These are phyloP conservation scores for Enhydra lutris DNA, from an alignment of 2,113 vertebrate genomes.

Conservation along the genomic window DNA sequence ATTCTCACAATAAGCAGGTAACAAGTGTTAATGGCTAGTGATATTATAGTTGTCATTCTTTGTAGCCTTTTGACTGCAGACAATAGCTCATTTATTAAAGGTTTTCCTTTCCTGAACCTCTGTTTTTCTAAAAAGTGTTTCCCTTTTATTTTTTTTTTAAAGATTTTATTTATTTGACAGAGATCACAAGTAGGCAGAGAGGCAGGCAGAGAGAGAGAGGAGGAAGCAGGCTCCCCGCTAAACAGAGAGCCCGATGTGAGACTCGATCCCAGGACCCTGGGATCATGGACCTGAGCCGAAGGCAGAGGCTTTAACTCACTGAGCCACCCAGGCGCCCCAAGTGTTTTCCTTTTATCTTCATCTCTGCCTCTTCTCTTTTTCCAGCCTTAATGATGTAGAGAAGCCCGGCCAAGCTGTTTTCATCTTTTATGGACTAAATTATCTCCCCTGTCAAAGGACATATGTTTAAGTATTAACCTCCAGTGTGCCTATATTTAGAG, in stretches of 20 bases:
- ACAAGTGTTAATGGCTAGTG: not conserved
- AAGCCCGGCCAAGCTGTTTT: not conserved
- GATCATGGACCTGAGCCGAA: too few species aligned
- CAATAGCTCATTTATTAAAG: not conserved
- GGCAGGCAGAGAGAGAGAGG: too few species aligned
- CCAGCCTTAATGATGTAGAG: not conserved
- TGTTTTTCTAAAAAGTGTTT: not conserved
- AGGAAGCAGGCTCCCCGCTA: too few species aligned
- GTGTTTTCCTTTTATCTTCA: not conserved
- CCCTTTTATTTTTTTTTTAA: too few species aligned
- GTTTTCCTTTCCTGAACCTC: not conserved
- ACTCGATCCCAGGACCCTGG: too few species aligned
- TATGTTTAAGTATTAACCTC: not conserved
- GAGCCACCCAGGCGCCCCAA: too few species aligned
- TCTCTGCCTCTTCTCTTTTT: not conserved
- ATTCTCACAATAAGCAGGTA: not conserved
- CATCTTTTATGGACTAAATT: not conserved
- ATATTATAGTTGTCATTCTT: not conserved
- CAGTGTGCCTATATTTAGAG: not conserved
- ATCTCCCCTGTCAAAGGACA: not conserved
- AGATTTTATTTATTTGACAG: too few species aligned
- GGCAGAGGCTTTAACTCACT: too few species aligned
- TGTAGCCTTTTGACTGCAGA: not conserved
- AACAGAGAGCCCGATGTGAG: too few species aligned
- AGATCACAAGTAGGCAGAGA: too few species aligned